phyloP scores from a whole-genome alignment of 2,113 vertebrate species.

The Atlantisia rogersi region DNA sequence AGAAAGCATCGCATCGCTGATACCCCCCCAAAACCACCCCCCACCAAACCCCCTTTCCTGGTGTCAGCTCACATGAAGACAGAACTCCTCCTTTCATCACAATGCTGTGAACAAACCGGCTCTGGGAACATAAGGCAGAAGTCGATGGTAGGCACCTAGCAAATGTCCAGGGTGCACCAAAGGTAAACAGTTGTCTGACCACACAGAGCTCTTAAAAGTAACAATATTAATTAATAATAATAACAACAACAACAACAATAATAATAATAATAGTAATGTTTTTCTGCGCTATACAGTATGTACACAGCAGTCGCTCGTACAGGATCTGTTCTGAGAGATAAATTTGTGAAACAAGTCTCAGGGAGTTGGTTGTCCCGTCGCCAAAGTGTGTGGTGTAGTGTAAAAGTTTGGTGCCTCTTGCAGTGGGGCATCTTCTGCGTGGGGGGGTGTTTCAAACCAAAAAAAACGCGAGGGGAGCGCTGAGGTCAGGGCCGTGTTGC shows the following conservation, averaged over 20 bases:
- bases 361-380: constrained; percentile 36
- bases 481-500: background rate
- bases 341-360: constrained; percentile 71
- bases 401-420: constrained; percentile 45
- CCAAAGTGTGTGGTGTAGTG: constrained; percentile 39
- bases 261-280: constrained; percentile 66
- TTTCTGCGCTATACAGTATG: constrained; percentile 82
- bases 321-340: constrained; percentile 73
- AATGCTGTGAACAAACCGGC: constrained; percentile 22
- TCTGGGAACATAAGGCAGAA: constrained; percentile 58
- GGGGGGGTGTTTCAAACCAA: background rate
- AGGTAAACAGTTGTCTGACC: constrained; percentile 63
- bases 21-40: background rate
- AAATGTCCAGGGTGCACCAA: constrained; percentile 42
- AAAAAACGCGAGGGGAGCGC: background rate
- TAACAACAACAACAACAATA: no score
- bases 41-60: background rate
- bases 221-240: background rate
- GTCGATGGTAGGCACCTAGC: constrained; percentile 55
- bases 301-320: constrained; percentile 78
- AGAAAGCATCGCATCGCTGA: background rate
- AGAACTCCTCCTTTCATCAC: background rate
- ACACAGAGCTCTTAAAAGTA: constrained; percentile 69
- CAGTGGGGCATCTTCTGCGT: background rate
- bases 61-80: background rate